Base-by-base conservation (phyloP, 1,140 invertebrate genomes). In the Anoplophora glabripennis region DNA sequence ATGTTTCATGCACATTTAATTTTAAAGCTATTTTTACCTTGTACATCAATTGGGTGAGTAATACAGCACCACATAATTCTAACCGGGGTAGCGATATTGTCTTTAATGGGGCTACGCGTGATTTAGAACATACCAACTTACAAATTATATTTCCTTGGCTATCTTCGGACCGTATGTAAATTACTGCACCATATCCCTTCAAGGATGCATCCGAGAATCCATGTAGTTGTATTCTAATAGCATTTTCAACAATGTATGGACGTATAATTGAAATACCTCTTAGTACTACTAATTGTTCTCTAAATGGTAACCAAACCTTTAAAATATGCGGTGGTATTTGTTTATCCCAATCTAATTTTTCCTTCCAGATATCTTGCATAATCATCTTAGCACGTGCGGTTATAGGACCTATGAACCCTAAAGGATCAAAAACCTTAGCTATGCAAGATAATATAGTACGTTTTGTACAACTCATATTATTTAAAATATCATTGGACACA, bases 61-160 rank as follows among this genome's bases (percentile, higher is more conserved):
- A 18, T 17, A 66, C 4, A 12, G 63, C 57, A 15, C 40, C 60
- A 49, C 47, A 62, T 49, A 71, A 49, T 59, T 71, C 68, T 18
- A 71, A 51, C 35, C 61, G 34, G 10, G 69, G 67, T 41, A 70
- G 59, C 0, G 57, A 55, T 15, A 60, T 10, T 17, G 47, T 48
- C 52, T 66, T 66, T 33, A 71, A 1, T 8, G 69, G 69, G 9
- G 65, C 65, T 14, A 71, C 67, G 38, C 56, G 60, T 1, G 63
- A 36, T 61, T 70, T 70, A 72, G 79, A 54, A 74, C 75, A n/a
- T 68, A 78, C 51, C 61, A 76, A 41, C 46, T 77, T 9, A 73
- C 77, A 37, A 63, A 76, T 11, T 55, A 72, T 8, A 40, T 44
- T 35, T n/a, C 38, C 59, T 2, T 45, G 18, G 9, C 0, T n/a